phyloP scores from a whole-genome alignment of 2,797 vertebrate genomes.

The Pseudochromis fuscus region DNA sequence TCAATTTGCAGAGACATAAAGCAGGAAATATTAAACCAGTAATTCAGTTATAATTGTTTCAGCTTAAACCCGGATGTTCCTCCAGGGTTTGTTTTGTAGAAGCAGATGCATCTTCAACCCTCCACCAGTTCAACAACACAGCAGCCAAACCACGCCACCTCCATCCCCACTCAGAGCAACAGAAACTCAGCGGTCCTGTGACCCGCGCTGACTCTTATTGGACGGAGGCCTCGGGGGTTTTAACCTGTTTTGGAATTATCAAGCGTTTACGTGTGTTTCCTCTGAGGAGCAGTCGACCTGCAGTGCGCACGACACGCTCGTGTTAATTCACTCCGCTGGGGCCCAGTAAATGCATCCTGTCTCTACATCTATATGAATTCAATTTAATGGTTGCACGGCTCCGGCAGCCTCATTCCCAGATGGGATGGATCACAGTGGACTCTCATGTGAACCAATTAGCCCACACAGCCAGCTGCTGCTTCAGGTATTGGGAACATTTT shows the following conservation, averaged over 20 bases:
- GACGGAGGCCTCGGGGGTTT: conserved; percentile 8
- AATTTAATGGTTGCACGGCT: conserved; percentile 62
- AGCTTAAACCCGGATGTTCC: background rate
- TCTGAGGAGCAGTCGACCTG: conserved; percentile 48
- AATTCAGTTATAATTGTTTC: background rate
- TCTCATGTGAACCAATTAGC: conserved; percentile 77
- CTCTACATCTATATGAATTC: conserved; percentile 58
- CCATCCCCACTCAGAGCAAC: conserved; percentile 45
- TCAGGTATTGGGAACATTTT: conserved; percentile 69
- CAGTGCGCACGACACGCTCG: conserved; percentile 45
- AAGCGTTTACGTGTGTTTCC: conserved; percentile 44
- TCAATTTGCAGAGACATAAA: background rate
- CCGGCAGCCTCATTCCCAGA: conserved; percentile 50
- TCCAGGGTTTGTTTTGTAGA: conserved; percentile 5
- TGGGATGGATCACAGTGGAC: conserved; percentile 51
- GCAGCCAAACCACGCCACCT: conserved; percentile 16
- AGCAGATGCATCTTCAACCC: conserved; percentile 1
- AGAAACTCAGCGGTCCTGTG: conserved; percentile 39
- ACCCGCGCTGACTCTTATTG: conserved; percentile 27
- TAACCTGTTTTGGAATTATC: conserved; percentile 67
- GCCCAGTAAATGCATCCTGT: conserved; percentile 49
- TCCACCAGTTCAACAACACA: conserved; percentile 19
- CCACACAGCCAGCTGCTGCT: conserved; percentile 68
- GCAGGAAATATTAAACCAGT: background rate
- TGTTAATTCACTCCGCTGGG: conserved; percentile 70